Evolutionary conservation across 1,140 invertebrate species (phyloP), one percentile per base, ranked within the genome.

Genomic region (Heliconius hewitsoni): DNA sequence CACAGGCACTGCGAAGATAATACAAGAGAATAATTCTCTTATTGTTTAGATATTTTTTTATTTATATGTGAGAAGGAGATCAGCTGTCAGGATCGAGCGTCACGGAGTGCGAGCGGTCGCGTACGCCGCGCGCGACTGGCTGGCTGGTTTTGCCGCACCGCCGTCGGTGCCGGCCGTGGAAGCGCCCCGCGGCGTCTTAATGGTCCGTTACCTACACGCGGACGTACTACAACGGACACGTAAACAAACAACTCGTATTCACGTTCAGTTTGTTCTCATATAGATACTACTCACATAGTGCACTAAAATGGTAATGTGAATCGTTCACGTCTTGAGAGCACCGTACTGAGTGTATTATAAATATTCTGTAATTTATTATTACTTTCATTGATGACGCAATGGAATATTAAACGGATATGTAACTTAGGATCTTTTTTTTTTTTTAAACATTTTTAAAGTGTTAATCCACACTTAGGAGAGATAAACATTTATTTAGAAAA

Each of bases 221-320:
- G 83, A 82, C 87, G 83, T 92, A 93, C 89, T 92, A 92, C 89
- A 84, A 60, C 78, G 86, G 84, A 85, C 89, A 90, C 81, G 90
- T 94, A 93, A 93, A 93, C 90, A 94, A 94, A 94, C 90, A 92
- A 88, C 83, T 81, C 82, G 84, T 86, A 83, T 85, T 80, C 78
- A 83, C 57, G 77, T 75, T 76, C 72, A 72, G 74, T 77, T 74
- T 76, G 77, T 71, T 78, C 60, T 60, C 75, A 72, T 42, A 66
- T 23, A 23, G 23, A 23, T 23, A 23, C 23, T 23, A 23, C 23
- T 23, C 23, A 23, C 75, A 75, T 66, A 82, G 52, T 76, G 78
- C 78, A 81, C 77, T 81, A 77, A 80, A 73, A 80, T 66, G 39
- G 70, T 76, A 57, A 79, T 76, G 73, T 71, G 55, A 60, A 74